Evolutionary conservation across 2,113 vertebrate genomes (phyloP).

Genomic region (Phalacrocorax pelagicus): DNA sequence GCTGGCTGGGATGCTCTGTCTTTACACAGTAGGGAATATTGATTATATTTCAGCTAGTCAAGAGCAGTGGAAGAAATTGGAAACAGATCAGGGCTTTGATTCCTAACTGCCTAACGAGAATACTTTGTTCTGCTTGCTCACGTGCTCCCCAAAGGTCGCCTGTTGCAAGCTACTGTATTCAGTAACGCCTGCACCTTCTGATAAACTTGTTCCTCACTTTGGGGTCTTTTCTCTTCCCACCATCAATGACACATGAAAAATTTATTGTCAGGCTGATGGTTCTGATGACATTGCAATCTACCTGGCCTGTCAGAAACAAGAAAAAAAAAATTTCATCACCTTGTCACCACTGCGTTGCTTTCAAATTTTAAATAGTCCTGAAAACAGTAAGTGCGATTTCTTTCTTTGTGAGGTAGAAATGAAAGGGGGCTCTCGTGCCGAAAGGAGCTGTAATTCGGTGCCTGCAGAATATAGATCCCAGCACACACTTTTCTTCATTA

Average conservation of each 20-base stretch:
- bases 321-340: background rate
- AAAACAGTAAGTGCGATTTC: background rate
- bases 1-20: background rate
- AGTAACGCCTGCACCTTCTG: accelerated
- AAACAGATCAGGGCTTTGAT: background rate
- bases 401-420: background rate
- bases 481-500: background rate
- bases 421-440: background rate
- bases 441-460: background rate
- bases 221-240: background rate
- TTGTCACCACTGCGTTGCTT: background rate
- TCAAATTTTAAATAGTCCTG: background rate
- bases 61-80: background rate
- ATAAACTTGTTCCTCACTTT: background rate
- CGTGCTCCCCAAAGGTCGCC: background rate
- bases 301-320: background rate
- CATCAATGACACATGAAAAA: background rate
- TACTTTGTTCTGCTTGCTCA: background rate
- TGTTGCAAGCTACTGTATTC: background rate
- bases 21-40: background rate
- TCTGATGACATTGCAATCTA: background rate
- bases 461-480: background rate
- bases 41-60: background rate
- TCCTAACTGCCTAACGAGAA: background rate
- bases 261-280: background rate